Evolutionary conservation across 1,140 invertebrate species (phyloP).

Genomic region (Druon quercuslanigerum): DNA sequence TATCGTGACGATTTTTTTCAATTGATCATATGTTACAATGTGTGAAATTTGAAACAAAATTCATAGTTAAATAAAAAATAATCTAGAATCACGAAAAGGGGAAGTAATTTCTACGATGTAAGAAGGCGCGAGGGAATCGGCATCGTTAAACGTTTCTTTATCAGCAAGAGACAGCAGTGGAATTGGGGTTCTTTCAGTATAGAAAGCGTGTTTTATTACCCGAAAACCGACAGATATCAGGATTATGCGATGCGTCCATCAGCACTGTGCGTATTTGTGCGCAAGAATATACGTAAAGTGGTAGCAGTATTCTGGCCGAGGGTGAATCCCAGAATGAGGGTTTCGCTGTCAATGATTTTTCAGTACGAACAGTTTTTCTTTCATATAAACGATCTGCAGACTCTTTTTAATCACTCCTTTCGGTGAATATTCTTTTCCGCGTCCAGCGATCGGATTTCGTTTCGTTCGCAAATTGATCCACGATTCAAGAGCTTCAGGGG

Average conservation of each 20-base stretch:
- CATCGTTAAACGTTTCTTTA: constrained; percentile 72
- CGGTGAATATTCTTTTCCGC: constrained; percentile 24
- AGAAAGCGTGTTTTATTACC: constrained; percentile 76
- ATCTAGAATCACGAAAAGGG: constrained; percentile 17
- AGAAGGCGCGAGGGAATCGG: constrained; percentile 57
- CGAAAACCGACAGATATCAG: constrained; percentile 77
- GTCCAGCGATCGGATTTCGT: constrained; percentile 46
- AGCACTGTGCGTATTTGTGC: neutral
- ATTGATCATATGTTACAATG: too few species aligned
- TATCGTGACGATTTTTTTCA: too few species aligned
- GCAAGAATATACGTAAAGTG: constrained; percentile 35
- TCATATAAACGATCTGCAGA: constrained; percentile 32
- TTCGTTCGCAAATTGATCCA: constrained; percentile 36
- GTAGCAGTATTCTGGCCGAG: constrained; percentile 36
- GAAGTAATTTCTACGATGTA: constrained; percentile 28
- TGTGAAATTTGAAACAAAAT: too few species aligned
- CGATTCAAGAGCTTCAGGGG: constrained; percentile 15
- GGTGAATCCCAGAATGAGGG: constrained; percentile 41
- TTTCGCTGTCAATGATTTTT: neutral
- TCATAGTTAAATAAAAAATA: neutral
- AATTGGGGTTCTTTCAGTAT: constrained; percentile 58
- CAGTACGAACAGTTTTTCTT: constrained; percentile 23
- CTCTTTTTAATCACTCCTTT: constrained; percentile 13
- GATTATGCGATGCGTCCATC: constrained; percentile 67
- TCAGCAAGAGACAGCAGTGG: constrained; percentile 65